Evolutionary conservation across 2,797 vertebrate species (phyloP).

Genomic region (Podargus strigoides): DNA sequence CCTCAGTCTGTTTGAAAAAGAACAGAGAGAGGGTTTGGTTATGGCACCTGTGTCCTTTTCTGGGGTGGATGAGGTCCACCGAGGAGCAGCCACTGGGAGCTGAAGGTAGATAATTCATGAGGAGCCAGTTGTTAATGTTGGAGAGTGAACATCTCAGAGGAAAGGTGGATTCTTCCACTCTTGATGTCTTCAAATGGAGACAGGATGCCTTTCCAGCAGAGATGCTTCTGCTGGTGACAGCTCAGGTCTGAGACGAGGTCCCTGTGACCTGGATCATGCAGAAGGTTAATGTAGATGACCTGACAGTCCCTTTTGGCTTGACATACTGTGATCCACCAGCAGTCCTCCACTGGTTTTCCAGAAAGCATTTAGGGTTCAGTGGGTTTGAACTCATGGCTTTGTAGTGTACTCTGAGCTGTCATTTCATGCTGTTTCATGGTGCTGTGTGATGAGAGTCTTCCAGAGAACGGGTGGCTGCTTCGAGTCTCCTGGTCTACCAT

Average conservation of each 20-base stretch:
- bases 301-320: neutral
- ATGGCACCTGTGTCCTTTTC: neutral
- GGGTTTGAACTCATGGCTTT: neutral
- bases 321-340: neutral
- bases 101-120: neutral
- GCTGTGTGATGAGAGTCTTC: neutral
- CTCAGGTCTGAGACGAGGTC: neutral
- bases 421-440: neutral
- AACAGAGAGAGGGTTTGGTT: neutral
- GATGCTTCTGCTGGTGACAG: neutral
- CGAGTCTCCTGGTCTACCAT: neutral
- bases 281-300: neutral
- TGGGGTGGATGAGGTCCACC: neutral
- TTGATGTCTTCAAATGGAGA: neutral
- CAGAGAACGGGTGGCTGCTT: neutral
- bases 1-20: neutral
- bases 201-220: neutral
- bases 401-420: neutral
- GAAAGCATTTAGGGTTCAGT: neutral
- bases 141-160: neutral
- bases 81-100: neutral
- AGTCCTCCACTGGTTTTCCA: rapidly evolving
- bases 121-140: rapidly evolving
- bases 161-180: neutral
- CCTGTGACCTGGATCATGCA: neutral